Evolutionary conservation across 2,888 invertebrate genomes (phyloP), one percentile per base, ranked within the genome.

Genomic region (Diarsia dahlii): DNA sequence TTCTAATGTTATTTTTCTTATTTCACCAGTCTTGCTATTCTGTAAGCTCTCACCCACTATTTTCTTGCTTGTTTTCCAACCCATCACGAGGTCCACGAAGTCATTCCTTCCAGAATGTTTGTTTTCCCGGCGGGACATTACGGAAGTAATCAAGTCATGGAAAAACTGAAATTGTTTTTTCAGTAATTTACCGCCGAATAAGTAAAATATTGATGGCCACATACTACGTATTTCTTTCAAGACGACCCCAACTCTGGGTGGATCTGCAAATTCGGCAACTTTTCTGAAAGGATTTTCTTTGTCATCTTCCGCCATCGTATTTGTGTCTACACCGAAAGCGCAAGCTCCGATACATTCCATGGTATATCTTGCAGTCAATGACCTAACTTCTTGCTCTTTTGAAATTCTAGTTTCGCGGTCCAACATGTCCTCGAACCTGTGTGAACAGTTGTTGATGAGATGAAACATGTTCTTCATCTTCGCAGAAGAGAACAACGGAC

Each of bases 381-480:
- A 10, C 64, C 74, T 69, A 2, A 71, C 73, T 80, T 86, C 79
- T 12, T 77, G 46, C 13, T 84, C 74, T 6, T 75, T 54, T 3
- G 81, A 82, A 15, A 80, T 75, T 12, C 46, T 58, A 2, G 62
- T 67, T 69, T 86, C 78, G 3, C 72, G 68, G n/a, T 86, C 81
- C n/a, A 87, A 23, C 78, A 84, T 86, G 3, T 74, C 50, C 50
- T 87, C 84, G 10, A 76, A 85, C 20, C 71, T 70, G n/a, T 72
- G 67, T 0, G 83, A 84, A 66, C 88, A 89, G 20, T 84, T 84
- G 10, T 82, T 72, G 10, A 88, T 87, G 0, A 89, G 74, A 69
- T 87, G 82, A 58, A 85, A 89, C 88, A 90, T 89, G 45, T 84
- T 86, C 71, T 82, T 90, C 78, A 89, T 78, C 65, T 89, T 89